Evolutionary conservation across 1,140 invertebrate species (phyloP).

Genomic region (Riptortus pedestris): DNA sequence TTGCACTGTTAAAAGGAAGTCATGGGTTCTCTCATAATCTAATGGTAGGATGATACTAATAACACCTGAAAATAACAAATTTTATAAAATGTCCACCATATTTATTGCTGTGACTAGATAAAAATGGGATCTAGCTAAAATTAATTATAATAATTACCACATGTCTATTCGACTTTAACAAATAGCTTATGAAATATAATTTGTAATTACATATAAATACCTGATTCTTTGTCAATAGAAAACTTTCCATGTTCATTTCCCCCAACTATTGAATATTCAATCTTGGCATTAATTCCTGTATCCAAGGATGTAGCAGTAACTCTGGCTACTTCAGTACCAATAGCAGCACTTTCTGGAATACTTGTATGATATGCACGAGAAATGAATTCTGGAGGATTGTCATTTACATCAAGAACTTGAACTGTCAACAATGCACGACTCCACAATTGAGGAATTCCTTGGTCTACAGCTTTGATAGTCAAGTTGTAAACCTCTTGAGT

Average conservation of each 20-base stretch:
- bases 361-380: slow-evolving; percentile 67
- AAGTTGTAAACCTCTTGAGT: slow-evolving; percentile 72
- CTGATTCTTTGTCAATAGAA: slow-evolving; percentile 26
- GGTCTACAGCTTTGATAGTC: slow-evolving; percentile 68
- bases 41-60: slow-evolving; percentile 65
- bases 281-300: slow-evolving; percentile 42
- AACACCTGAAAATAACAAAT: slow-evolving; percentile 42
- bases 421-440: slow-evolving; percentile 47
- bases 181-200: too few species aligned
- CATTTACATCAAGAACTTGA: slow-evolving; percentile 74
- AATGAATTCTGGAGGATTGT: slow-evolving; percentile 79
- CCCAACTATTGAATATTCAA: slow-evolving; percentile 68
- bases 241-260: slow-evolving; percentile 59
- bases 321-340: slow-evolving; percentile 64
- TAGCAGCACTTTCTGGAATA: slow-evolving; percentile 59
- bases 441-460: slow-evolving; percentile 56
- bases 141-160: too few species aligned
- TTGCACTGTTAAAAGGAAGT: slow-evolving; percentile 82
- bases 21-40: slow-evolving; percentile 72
- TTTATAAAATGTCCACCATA: not conserved
- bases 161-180: too few species aligned
- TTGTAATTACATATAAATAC: too few species aligned
- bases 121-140: too few species aligned
- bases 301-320: slow-evolving; percentile 86
- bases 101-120: too few species aligned